Conservation (phyloP, 1,140 invertebrate genomes). For the Polypedilum pembai region DNA sequence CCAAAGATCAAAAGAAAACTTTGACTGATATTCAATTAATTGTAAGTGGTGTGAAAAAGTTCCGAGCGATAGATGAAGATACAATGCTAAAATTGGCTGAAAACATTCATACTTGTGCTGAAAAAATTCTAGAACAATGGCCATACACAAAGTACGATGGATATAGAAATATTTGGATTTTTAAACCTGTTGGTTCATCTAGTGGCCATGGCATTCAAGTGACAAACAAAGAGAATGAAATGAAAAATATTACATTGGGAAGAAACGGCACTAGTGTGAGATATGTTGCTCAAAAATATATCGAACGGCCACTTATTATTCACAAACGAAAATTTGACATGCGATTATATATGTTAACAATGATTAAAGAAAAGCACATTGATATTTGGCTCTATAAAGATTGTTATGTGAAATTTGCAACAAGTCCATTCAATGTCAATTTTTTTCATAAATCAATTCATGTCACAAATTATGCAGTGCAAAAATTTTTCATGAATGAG, state of each 20-base stretch:
- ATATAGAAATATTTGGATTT: conserved; percentile 23
- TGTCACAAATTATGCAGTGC: conserved; percentile 21
- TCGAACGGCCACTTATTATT: conserved; percentile 17
- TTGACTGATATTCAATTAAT: neutral
- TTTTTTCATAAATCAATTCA: conserved; percentile 23
- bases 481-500: conserved; percentile 3
- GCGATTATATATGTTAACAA: neutral
- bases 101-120: neutral
- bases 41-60: neutral
- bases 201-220: neutral
- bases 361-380: neutral
- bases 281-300: conserved; percentile 24
- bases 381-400: conserved; percentile 21
- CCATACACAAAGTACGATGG: conserved; percentile 5
- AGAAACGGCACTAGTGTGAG: neutral
- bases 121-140: neutral
- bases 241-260: neutral
- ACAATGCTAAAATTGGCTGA: neutral
- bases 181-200: neutral
- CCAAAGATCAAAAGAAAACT: neutral
- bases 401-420: conserved; percentile 21
- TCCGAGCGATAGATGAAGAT: neutral
- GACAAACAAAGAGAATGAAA: neutral
- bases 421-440: neutral
- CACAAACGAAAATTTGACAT: conserved; percentile 22